Evolutionary conservation across 1,140 invertebrate genomes (phyloP).

Genomic region (Ceratina japonica): DNA sequence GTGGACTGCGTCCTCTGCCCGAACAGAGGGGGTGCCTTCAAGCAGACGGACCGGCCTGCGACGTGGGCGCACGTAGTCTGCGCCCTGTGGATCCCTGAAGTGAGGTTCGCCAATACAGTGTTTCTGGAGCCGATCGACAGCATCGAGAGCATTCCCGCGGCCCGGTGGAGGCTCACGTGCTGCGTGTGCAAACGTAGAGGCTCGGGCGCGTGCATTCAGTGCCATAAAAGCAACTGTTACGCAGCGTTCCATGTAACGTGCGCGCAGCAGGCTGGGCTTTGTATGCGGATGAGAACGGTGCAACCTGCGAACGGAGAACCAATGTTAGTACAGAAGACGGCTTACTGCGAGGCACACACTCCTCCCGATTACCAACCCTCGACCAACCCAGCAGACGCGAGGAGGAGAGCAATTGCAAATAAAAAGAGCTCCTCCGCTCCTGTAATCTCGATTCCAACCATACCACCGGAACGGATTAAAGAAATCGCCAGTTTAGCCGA

Average conservation of each 20-base stretch:
- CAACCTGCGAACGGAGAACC: constrained; percentile 85
- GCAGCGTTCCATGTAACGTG: constrained; percentile 99
- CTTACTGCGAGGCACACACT: constrained; percentile 96
- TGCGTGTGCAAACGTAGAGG: constrained; percentile 97
- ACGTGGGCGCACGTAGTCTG: constrained; percentile 99
- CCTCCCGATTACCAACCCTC: constrained; percentile 85
- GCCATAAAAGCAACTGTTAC: constrained; percentile 97
- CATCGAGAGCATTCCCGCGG: constrained; percentile 96
- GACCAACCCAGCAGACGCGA: constrained; percentile 76
- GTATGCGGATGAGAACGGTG: constrained; percentile 98
- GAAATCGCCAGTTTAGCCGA: constrained; percentile 86
- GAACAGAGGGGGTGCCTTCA: constrained; percentile 98
- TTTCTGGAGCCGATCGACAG: constrained; percentile 99
- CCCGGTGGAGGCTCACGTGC: constrained; percentile 96
- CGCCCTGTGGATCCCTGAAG: constrained; percentile 98
- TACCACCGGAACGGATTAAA: constrained; percentile 92
- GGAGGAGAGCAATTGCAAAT: constrained; percentile 84
- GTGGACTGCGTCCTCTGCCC: constrained; percentile 99
- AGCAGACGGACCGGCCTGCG: constrained; percentile 95
- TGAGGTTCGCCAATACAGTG: constrained; percentile 95
- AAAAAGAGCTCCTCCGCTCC: constrained; percentile 94
- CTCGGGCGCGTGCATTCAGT: constrained; percentile 98
- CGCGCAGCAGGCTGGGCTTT: constrained; percentile 96
- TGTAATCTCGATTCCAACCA: constrained; percentile 95
- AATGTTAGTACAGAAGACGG: constrained; percentile 94